A percentile compares a stretch with the other conserved stretches of the same genome.
Conservation (phyloP, 2,888 invertebrate species). For the Candidula unifasciata region DNA sequence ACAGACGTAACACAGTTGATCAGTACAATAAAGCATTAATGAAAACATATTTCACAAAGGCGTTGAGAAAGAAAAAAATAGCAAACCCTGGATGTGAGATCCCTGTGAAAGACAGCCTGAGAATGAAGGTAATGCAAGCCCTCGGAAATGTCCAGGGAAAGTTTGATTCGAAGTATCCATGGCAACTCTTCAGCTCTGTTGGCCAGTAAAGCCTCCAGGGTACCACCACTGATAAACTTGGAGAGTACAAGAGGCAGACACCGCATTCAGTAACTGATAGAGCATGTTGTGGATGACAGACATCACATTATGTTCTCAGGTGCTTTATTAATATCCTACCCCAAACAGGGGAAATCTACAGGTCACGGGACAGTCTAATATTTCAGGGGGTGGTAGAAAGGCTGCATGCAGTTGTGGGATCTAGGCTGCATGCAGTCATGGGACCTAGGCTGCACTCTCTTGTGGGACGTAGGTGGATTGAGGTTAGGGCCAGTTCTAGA, state of each 20-base stretch:
- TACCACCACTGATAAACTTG: slow-evolving; percentile 94
- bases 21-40: not conserved
- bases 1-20: not conserved
- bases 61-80: not conserved
- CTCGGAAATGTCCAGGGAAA: slow-evolving; percentile 91
- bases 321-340: too few species aligned
- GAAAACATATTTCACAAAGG: not conserved
- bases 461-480: too few species aligned
- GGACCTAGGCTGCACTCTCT: too few species aligned
- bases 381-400: too few species aligned
- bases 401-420: too few species aligned
- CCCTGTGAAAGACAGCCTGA: slow-evolving; percentile 94
- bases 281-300: too few species aligned
- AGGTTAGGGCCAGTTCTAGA: too few species aligned
- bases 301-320: too few species aligned
- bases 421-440: too few species aligned
- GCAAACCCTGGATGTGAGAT: slow-evolving; percentile 93
- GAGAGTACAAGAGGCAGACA: slow-evolving; percentile 64
- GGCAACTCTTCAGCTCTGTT: slow-evolving; percentile 84
- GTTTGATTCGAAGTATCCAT: slow-evolving; percentile 87
- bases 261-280: too few species aligned
- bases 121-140: slow-evolving; percentile 97
- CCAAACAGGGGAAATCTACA: too few species aligned
- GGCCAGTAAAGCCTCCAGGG: slow-evolving; percentile 92
- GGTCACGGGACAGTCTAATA: too few species aligned